Percentiles rank a stretch among this genome's conserved stretches.
phyloP scores from a whole-genome alignment of 2,113 vertebrate species.

The Ovibos moschatus region DNA sequence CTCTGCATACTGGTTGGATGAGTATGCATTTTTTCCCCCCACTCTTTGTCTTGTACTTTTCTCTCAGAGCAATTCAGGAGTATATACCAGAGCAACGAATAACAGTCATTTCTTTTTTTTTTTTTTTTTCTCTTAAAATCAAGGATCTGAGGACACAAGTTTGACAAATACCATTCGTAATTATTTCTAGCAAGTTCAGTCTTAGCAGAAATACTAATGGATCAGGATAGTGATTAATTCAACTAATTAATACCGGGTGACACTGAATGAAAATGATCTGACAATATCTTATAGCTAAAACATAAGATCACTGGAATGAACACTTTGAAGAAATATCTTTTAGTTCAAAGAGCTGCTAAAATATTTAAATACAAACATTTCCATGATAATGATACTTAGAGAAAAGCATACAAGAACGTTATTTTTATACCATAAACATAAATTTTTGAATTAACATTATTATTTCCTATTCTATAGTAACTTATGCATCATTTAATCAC shows the following conservation, averaged over 20 bases:
- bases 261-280: neutral
- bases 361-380: neutral
- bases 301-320: neutral
- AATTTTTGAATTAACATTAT: neutral
- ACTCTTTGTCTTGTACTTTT: neutral
- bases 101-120: neutral
- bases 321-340: neutral
- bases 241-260: neutral
- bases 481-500: neutral
- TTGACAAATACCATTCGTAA: neutral
- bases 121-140: neutral
- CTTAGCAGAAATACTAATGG: neutral
- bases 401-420: neutral
- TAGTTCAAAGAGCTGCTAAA: neutral
- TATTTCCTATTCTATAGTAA: neutral
- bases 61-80: neutral
- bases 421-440: neutral
- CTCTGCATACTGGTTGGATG: neutral
- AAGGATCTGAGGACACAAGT: neutral
- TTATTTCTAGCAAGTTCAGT: neutral
- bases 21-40: neutral
- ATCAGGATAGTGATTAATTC: neutral
- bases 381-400: neutral
- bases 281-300: neutral
- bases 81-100: neutral